These are phyloP conservation scores for Wasmannia auropunctata DNA, from an alignment of 1,140 invertebrate species.

Conservation along the genomic window DNA sequence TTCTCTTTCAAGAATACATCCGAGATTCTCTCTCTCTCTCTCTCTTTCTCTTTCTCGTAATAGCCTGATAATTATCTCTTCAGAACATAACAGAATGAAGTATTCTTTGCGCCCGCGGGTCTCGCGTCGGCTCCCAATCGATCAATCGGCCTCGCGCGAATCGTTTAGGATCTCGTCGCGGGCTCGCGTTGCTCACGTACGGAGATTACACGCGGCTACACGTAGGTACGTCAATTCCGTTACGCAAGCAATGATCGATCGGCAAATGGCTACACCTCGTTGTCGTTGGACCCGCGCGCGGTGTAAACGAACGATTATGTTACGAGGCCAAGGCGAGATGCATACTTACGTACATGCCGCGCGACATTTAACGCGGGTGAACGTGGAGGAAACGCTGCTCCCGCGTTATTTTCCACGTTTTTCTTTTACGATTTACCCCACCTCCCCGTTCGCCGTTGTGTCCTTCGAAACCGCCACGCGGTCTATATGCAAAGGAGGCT, in stretches of 20 bases:
- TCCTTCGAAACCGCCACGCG: slow-evolving; percentile 31
- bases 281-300: slow-evolving; percentile 67
- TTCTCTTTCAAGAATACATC: background rate
- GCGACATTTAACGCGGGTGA: slow-evolving; percentile 70
- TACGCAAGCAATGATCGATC: slow-evolving; percentile 79
- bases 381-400: slow-evolving; percentile 77
- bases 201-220: slow-evolving; percentile 45
- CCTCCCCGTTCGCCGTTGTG: background rate
- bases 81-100: slow-evolving; percentile 11
- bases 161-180: slow-evolving; percentile 30
- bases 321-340: slow-evolving; percentile 82
- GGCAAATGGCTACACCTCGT: slow-evolving; percentile 76
- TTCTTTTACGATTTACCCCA: slow-evolving; percentile 28
- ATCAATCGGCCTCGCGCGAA: slow-evolving; percentile 47
- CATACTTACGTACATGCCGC: slow-evolving; percentile 63
- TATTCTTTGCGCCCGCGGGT: slow-evolving; percentile 13
- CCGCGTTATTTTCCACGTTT: slow-evolving; percentile 69
- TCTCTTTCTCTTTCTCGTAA: background rate
- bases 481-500: slow-evolving; percentile 21
- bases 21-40: background rate
- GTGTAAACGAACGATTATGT: slow-evolving; percentile 79
- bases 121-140: slow-evolving; percentile 29
- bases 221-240: slow-evolving; percentile 72
- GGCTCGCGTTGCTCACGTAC: slow-evolving; percentile 17
- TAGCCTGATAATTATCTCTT: slow-evolving; percentile 49